phyloP scores from a whole-genome alignment of 2,888 invertebrate genomes.

The Ichneumon xanthorius region DNA sequence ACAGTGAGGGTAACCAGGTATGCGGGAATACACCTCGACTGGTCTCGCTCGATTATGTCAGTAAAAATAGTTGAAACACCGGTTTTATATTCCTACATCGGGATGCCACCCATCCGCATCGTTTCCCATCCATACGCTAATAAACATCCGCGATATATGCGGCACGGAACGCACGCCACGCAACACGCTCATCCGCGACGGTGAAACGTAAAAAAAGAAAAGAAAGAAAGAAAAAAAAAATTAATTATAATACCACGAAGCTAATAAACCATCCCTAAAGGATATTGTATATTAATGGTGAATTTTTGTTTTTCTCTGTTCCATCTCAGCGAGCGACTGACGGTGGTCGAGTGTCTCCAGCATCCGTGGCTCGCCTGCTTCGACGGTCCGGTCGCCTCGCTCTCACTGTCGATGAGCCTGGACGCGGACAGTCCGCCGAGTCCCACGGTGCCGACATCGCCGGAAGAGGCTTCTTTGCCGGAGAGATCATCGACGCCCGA shows the following conservation, averaged over 20 bases:
- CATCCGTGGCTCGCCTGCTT: slow-evolving; percentile 92
- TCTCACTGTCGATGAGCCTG: slow-evolving; percentile 39
- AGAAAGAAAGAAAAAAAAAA: slow-evolving; percentile 8
- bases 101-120: slow-evolving; percentile 44
- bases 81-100: slow-evolving; percentile 58
- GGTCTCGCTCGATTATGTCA: slow-evolving; percentile 53
- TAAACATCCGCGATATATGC: slow-evolving; percentile 10
- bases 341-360: slow-evolving; percentile 94
- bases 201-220: slow-evolving; percentile 36
- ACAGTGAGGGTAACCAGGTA: slow-evolving; percentile 26
- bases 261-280: not conserved
- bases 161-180: slow-evolving; percentile 12
- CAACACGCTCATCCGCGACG: slow-evolving; percentile 28
- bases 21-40: slow-evolving; percentile 32
- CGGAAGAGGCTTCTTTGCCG: slow-evolving; percentile 54
- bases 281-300: slow-evolving; percentile 42
- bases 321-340: slow-evolving; percentile 92
- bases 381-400: slow-evolving; percentile 75
- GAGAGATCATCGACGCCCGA: slow-evolving; percentile 67
- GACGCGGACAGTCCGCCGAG: slow-evolving; percentile 26
- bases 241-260: not conserved
- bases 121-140: slow-evolving; percentile 39
- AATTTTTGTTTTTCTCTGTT: slow-evolving; percentile 55
- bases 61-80: slow-evolving; percentile 58
- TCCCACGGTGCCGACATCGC: slow-evolving; percentile 38